Base-by-base conservation (phyloP, 2,888 invertebrate genomes). In the Buathra laborator region DNA sequence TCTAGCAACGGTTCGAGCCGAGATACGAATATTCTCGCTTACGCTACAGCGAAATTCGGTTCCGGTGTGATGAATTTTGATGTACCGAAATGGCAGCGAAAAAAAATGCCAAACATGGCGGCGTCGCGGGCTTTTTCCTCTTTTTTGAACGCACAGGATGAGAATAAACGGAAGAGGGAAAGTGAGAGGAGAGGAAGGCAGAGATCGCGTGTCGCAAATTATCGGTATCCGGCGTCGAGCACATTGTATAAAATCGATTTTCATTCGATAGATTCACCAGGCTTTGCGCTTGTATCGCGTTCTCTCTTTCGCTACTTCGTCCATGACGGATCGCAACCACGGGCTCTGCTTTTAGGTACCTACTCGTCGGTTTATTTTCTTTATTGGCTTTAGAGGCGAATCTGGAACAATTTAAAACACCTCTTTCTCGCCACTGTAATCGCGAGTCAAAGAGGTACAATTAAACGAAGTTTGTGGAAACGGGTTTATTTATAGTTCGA, bases 151-250 rank as follows among this genome's bases (percentile, higher is more conserved):
- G 64, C 46, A 5, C 7, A 32, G 67, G 12, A 66, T 51, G 70
- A 51, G 66, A 48, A 37, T 37, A 37, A 75, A 19, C 24, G 68
- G 29, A 64, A 80, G 66, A 10, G 68, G 64, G 51, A 56, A 77
- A 75, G 75, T 32, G 48, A 88, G 89, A 88, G 87, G 87, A 89
- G 89, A 91, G 90, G 89, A 90, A 90, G 87, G 83, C 87, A 81
- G 87, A 89, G 90, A 53, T 93, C 91, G 93, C 93, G 92, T 93
- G 93, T 92, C 90, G 90, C 89, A 93, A 93, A 93, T 93, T 92
- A 92, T 91, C 89, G 87, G 89, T 90, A 90, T 91, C 91, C 90
- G 86, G 84, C 86, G 76, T 77, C 80, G 75, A 83, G 75, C 84
- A 24, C 74, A 83, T 84, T 88, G 88, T 87, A 86, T 86, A 83